Evolutionary conservation across 2,797 vertebrate species (phyloP), one percentile per base, ranked within the genome.

Genomic region (Euphonia xanthogaster): DNA sequence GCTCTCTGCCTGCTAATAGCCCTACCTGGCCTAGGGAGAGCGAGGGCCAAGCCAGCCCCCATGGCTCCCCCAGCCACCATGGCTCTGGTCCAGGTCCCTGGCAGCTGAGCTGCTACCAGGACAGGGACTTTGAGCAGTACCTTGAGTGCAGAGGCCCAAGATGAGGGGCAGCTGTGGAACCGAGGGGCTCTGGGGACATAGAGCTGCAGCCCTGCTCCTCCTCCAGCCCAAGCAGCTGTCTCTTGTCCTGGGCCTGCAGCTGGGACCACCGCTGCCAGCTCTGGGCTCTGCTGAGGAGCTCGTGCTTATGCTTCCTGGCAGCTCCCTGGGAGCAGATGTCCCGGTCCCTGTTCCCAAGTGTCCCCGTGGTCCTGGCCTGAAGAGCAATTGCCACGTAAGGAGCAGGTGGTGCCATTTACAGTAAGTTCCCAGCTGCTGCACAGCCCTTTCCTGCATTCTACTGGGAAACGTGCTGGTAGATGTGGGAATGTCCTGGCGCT

Each of bases 381-480:
- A n/a, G 68, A 95, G 86, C 86, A 93, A 82, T 79, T 95, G 96
- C 81, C 75, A 81, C 10, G 92, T 92, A 94, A 94, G 94, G 95
- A 96, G 94, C 96, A 97, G 96, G 81, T 94, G 96, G 96, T 87
- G 96, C 84, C 91, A 84, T 93, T 98, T 97, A 97, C 97, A 92
- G 96, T 97, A 97, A 97, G 77, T 91, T 78, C 95, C 95, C 96
- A 30, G 96, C 95, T 57, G 96, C 94, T n/a, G 90, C 90, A 72
- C 94, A 68, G 78, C 94, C 95, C 90, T 90, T 95, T 93, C 96
- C 95, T 94, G 95, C 90, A 90, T 95, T 94, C 87, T 94, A 94
- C 88, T 93, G 95, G 96, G 94, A 96, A 96, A 71, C 0, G 14
- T 5, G 4, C 66, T 3, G 1, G 73, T 40, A 23, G 84, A 88